Conservation (phyloP, 2,888 invertebrate species). For the Steinernema scapterisci region DNA sequence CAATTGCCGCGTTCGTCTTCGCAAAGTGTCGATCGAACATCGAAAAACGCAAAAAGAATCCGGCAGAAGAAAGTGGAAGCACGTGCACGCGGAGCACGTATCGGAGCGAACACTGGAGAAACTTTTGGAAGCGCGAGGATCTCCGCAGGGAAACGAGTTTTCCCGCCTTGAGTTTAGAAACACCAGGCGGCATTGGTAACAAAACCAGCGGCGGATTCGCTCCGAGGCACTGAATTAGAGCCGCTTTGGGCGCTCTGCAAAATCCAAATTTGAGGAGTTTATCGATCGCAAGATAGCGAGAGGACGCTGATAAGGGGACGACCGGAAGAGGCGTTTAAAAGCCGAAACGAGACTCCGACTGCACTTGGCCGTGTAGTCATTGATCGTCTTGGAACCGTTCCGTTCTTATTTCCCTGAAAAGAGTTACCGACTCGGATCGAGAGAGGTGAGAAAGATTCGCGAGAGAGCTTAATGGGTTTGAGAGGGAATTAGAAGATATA, state of each 20-base stretch:
- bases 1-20: background rate
- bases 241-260: background rate
- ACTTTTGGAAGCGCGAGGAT: too few relatives aligned
- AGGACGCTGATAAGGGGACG: conserved; percentile 12
- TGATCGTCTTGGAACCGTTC: background rate
- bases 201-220: background rate
- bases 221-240: background rate
- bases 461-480: background rate
- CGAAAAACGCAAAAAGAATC: background rate
- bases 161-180: background rate
- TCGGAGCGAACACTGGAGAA: background rate
- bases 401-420: background rate
- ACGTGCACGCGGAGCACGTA: conserved; percentile 5
- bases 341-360: background rate
- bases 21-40: background rate
- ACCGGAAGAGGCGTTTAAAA: conserved; percentile 5
- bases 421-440: background rate
- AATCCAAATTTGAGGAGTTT: background rate
- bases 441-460: background rate
- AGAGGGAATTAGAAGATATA: background rate
- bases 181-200: background rate
- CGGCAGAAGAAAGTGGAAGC: background rate
- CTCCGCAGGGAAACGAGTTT: background rate
- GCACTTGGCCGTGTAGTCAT: conserved; percentile 7
- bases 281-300: conserved; percentile 8